These are phyloP conservation scores for Drosophila nigricruria DNA, from an alignment of 2,888 invertebrate species.

Conservation along the genomic window DNA sequence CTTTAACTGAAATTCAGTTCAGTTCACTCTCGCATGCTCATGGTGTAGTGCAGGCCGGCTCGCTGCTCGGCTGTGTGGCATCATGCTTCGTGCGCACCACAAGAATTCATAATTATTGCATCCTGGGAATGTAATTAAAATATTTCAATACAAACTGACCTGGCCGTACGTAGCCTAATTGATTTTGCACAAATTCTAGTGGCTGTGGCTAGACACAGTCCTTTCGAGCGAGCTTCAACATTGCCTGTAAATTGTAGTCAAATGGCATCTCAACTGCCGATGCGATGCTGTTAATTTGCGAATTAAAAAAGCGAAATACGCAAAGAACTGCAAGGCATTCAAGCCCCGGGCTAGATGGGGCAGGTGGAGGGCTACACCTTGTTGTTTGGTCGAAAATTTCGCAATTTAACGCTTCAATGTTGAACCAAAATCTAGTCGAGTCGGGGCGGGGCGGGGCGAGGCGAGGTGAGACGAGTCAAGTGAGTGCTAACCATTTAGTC, in stretches of 20 bases:
- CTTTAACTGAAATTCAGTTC: constrained; percentile 5
- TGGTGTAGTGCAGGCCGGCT: not conserved
- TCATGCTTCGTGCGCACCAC: not conserved
- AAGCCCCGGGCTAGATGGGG: not conserved
- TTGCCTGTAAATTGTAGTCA: not conserved
- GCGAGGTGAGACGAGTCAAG: not conserved
- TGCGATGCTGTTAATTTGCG: constrained; percentile 35
- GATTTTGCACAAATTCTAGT: constrained; percentile 4
- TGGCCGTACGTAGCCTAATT: not conserved
- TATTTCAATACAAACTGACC: constrained; percentile 1
- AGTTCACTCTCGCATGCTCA: constrained; percentile 6
- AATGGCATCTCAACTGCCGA: constrained; percentile 7
- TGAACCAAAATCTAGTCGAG: too few relatives aligned
- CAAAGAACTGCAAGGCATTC: not conserved
- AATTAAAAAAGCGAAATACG: constrained; percentile 24
- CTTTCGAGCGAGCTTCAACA: not conserved
- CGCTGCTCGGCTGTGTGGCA: too few relatives aligned
- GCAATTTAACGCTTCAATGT: constrained; percentile 25
- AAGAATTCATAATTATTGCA: constrained; percentile 8
- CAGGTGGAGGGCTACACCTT: not conserved
- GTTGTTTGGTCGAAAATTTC: constrained; percentile 12
- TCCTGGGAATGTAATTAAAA: constrained; percentile 5
- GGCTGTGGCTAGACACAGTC: not conserved
- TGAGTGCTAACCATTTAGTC: constrained; percentile 33
- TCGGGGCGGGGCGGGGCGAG: not conserved